Evolutionary conservation across 2,113 vertebrate species (phyloP).

Genomic region (Australoheros scitulus): DNA sequence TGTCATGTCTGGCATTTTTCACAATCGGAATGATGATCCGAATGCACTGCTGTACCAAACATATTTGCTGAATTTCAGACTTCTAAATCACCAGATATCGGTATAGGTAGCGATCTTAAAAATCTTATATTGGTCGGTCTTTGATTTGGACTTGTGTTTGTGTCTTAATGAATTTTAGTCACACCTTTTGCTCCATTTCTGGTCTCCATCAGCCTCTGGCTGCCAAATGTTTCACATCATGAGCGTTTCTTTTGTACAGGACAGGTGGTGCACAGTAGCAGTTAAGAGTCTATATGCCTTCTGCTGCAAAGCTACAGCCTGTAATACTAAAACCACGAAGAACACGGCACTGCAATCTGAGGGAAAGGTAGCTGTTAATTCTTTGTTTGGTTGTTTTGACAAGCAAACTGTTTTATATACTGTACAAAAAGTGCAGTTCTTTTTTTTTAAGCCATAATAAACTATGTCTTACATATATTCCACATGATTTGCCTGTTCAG

Average conservation of each 20-base stretch:
- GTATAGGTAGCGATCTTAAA: background rate
- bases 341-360: too few relatives aligned
- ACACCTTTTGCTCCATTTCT: background rate
- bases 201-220: background rate
- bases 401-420: too few relatives aligned
- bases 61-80: background rate
- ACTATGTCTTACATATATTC: conserved; percentile 9
- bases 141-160: background rate
- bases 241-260: background rate
- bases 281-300: background rate
- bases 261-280: background rate
- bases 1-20: too few relatives aligned
- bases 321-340: too few relatives aligned
- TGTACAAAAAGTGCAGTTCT: too few relatives aligned
- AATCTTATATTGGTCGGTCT: background rate
- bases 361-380: too few relatives aligned
- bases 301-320: too few relatives aligned
- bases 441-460: background rate
- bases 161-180: background rate
- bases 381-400: too few relatives aligned
- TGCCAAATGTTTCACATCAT: background rate
- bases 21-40: too few relatives aligned
- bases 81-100: background rate
- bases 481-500: background rate
- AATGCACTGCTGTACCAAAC: too few relatives aligned